Evolutionary conservation across 2,113 vertebrate species (phyloP), one percentile per base, ranked within the genome.

Genomic region (Apaloderma vittatum): DNA sequence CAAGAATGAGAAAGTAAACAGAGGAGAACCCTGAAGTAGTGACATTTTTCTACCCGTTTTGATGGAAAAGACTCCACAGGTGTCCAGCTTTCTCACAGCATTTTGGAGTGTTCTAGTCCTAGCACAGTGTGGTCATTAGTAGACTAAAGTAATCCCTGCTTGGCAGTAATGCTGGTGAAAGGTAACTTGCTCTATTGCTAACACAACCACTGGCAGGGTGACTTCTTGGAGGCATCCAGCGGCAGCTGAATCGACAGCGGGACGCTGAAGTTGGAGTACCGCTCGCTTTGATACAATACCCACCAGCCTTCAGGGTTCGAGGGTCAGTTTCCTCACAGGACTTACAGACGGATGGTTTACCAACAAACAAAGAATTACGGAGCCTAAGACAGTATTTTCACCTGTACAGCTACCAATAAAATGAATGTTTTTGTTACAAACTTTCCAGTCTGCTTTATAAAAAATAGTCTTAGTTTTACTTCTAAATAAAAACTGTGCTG

Each of bases 101-200:
- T 79, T 96, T 61, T 91, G 86, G 63, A 97, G 49, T 67, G 86
- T 91, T 66, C 82, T 90, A 88, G 96, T 95, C 94, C 95, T 86
- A 79, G 82, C 96, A 94, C 96, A 94, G 88, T 90, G 96, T 95
- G 78, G 67, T 77, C 89, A 12, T 91, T 80, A 76, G 89, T 48
- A 48, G 93, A 90, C 81, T 87, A 81, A 87, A 86, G 77, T 90
- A 75, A 86, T 96, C 98, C 97, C 97, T 98, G 98, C 97, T 97
- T 94, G 96, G 96, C 96, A 93, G 94, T 96, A 96, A 97, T 98
- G 98, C 98, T 98, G 98, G 98, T 98, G 98, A 98, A 98, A 96
- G 93, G 93, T 95, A 94, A 93, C 94, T 90, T 92, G 93, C 92
- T 81, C 98, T 97, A 95, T 97, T 97, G 97, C 98, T 96, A 95